Conservation (phyloP, 2,797 vertebrate species). For the Sebastes jordani region DNA sequence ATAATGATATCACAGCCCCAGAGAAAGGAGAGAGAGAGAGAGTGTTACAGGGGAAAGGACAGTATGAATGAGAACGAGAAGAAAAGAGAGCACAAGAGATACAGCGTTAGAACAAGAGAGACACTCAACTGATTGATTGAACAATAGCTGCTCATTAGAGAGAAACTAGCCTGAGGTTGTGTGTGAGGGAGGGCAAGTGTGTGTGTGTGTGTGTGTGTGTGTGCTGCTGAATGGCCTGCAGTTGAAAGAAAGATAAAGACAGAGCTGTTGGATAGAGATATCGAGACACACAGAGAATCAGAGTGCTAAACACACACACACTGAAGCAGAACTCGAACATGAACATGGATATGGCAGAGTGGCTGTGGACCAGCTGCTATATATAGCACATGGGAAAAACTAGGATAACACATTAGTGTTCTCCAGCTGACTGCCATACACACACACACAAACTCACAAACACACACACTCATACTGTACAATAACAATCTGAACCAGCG, state of each 20-base stretch:
- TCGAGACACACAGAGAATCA: slow-evolving; percentile 15
- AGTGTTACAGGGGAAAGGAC: background rate
- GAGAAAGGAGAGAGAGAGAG: background rate
- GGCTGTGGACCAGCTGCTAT: slow-evolving; percentile 59
- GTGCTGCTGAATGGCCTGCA: slow-evolving; percentile 27
- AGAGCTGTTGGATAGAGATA: slow-evolving; percentile 60
- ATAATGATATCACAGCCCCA: slow-evolving; percentile 3
- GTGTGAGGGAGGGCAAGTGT: background rate
- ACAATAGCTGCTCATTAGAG: slow-evolving; percentile 62
- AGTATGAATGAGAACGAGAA: slow-evolving; percentile 28
- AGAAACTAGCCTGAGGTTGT: slow-evolving; percentile 39
- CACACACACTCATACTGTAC: background rate
- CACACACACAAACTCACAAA: background rate
- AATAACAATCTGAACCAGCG: background rate
- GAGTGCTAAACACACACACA: slow-evolving; percentile 2
- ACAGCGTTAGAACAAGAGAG: slow-evolving; percentile 43
- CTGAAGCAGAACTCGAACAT: slow-evolving; percentile 6
- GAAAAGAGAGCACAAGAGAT: slow-evolving; percentile 11
- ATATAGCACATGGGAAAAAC: slow-evolving; percentile 64
- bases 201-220: slow-evolving; percentile 6
- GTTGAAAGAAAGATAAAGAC: slow-evolving; percentile 52
- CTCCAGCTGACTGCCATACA: slow-evolving; percentile 2
- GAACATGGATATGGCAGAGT: slow-evolving; percentile 31
- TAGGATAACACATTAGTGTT: slow-evolving; percentile 52
- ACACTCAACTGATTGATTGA: slow-evolving; percentile 60